A percentile compares a stretch with the other conserved stretches of the same genome.
phyloP scores from a whole-genome alignment of 2,797 vertebrate species.

The Apodemus agrarius region DNA sequence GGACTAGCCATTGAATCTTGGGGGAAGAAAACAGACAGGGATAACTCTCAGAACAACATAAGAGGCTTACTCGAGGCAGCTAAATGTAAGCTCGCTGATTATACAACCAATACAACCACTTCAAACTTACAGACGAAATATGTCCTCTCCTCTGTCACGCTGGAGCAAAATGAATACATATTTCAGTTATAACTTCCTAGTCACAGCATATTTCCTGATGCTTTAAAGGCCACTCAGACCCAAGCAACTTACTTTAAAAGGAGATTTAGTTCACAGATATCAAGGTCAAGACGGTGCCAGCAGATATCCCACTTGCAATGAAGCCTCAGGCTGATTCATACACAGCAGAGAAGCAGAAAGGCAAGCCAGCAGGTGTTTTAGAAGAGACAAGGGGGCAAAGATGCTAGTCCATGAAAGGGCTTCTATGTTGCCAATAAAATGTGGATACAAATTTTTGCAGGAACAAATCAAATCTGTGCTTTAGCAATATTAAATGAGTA shows the following conservation, averaged over 20 bases:
- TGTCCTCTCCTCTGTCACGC: neutral
- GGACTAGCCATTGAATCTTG: constrained; percentile 93
- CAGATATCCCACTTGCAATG: neutral
- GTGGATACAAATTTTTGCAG: neutral
- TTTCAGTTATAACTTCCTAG: constrained; percentile 16
- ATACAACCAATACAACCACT: constrained; percentile 3
- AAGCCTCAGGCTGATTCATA: neutral
- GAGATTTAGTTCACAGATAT: neutral
- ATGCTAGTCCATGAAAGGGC: neutral
- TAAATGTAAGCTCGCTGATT: constrained; percentile 22
- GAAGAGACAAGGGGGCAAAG: neutral
- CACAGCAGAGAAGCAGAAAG: neutral
- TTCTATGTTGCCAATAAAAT: neutral
- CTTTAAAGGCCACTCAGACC: neutral
- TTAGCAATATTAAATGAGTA: constrained; percentile 12
- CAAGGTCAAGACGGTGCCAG: neutral
- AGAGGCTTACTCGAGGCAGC: neutral
- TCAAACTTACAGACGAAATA: constrained; percentile 46
- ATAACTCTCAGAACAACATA: neutral
- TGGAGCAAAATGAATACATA: constrained; percentile 27
- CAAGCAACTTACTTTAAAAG: neutral
- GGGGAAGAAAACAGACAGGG: constrained; percentile 59
- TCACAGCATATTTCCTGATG: neutral
- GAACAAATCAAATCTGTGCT: neutral
- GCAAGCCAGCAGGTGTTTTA: neutral